phyloP scores from a whole-genome alignment of 2,113 vertebrate genomes.

The Esox niger region DNA sequence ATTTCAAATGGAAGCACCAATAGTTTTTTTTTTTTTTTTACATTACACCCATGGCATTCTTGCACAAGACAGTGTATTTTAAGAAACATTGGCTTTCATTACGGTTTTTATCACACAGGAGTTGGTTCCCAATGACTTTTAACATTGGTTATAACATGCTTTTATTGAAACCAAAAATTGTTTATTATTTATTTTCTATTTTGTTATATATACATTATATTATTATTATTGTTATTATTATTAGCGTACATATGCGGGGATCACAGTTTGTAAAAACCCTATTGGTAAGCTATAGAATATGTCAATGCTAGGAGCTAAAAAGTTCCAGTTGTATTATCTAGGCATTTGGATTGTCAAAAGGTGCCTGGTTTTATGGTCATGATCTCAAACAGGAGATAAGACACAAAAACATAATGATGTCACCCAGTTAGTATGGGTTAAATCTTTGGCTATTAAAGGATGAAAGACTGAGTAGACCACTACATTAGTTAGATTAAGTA shows the following conservation, averaged over 20 bases:
- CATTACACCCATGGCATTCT: constrained; percentile 4
- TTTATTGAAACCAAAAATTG: too few species aligned
- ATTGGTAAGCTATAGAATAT: neutral
- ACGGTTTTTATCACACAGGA: constrained; percentile 13
- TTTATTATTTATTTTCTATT: constrained; percentile 2
- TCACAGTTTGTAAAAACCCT: neutral
- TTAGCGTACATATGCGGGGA: neutral
- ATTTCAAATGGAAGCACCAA: constrained; percentile 34
- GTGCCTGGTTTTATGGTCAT: constrained; percentile 18
- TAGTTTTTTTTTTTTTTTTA: constrained; percentile 18
- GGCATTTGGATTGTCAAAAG: constrained; percentile 10
- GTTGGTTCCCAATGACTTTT: neutral
- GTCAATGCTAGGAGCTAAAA: neutral
- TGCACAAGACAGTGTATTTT: neutral
- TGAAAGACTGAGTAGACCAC: neutral
- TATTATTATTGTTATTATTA: neutral
- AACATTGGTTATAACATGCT: constrained; percentile 5
- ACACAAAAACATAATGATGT: constrained; percentile 16
- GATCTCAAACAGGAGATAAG: constrained; percentile 27
- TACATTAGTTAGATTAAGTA: neutral
- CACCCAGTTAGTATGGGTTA: neutral
- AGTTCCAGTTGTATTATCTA: neutral
- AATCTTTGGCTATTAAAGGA: neutral
- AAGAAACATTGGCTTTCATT: constrained; percentile 1
- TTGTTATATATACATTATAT: neutral